A percentile compares a stretch with the other conserved stretches of the same genome.
These are phyloP conservation scores for Brachionus sp. DNA, from an alignment of 1,140 invertebrate species.

Conservation along the genomic window DNA sequence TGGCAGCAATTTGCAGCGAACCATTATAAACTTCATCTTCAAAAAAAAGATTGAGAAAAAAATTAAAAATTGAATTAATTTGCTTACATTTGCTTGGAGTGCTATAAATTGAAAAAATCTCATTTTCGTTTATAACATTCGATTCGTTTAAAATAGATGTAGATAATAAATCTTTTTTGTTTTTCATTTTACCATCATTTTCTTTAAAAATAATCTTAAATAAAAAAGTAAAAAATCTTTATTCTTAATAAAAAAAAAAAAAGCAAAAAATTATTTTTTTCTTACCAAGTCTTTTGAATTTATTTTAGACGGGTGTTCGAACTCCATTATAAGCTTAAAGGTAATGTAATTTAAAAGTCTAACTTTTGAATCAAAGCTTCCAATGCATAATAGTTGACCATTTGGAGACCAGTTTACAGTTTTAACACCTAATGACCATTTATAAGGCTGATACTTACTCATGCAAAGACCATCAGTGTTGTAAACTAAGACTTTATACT, in stretches of 20 bases:
- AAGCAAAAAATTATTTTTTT: neutral
- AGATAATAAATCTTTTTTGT: neutral
- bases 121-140: constrained; percentile 18
- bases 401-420: constrained; percentile 59
- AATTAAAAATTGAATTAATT: neutral
- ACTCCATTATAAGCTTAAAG: constrained; percentile 56
- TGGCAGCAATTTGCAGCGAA: constrained; percentile 51
- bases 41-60: neutral
- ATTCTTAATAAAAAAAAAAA: neutral
- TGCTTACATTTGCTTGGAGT: constrained; percentile 36
- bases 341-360: constrained; percentile 57
- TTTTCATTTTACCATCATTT: constrained; percentile 13
- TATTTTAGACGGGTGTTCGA: constrained; percentile 50
- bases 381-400: constrained; percentile 60
- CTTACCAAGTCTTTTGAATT: constrained; percentile 50
- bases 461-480: constrained; percentile 59
- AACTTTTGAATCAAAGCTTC: constrained; percentile 61
- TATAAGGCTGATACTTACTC: constrained; percentile 57
- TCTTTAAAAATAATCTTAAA: constrained; percentile 43
- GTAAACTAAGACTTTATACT: constrained; percentile 59
- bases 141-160: constrained; percentile 39
- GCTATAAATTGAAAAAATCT: constrained; percentile 27
- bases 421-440: constrained; percentile 60
- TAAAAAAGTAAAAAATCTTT: neutral
- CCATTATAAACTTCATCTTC: constrained; percentile 54